These are phyloP conservation scores for Bolborhynchus lineola DNA, from an alignment of 2,113 vertebrate species.

Conservation along the genomic window DNA sequence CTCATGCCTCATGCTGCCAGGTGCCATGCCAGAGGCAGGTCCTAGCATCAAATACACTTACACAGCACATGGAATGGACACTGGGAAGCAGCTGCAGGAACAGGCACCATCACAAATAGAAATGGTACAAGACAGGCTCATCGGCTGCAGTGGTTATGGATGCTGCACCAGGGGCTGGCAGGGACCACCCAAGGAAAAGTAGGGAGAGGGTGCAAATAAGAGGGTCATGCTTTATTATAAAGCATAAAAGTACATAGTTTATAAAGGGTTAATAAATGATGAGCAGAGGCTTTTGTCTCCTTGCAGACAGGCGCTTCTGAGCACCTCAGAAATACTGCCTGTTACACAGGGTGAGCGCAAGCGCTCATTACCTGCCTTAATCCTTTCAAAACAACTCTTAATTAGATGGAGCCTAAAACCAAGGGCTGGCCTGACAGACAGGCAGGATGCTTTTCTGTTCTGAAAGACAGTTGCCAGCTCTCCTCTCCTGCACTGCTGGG, in stretches of 20 bases:
- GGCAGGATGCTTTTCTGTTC: neutral
- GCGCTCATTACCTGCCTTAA: neutral
- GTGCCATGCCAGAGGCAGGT: neutral
- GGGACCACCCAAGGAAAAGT: neutral
- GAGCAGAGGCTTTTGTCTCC: neutral
- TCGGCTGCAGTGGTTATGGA: fast-evolving
- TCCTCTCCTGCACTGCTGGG: neutral
- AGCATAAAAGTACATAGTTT: neutral
- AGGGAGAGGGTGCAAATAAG: neutral
- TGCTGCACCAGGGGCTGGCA: neutral
- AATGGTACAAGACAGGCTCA: neutral
- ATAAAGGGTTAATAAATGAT: neutral
- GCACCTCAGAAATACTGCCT: neutral
- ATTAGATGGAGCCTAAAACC: neutral
- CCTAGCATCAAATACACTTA: neutral
- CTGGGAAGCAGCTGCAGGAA: neutral
- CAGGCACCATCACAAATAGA: neutral
- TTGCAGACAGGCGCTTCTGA: neutral
- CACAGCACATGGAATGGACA: neutral
- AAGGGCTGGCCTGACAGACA: neutral
- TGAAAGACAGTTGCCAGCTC: neutral
- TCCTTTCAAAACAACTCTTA: neutral
- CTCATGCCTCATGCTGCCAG: neutral
- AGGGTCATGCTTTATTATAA: neutral
- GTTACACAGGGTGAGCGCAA: neutral